Evolutionary conservation across 2,888 invertebrate species (phyloP), one percentile per base, ranked within the genome.

Genomic region (Hypena proboscidalis): DNA sequence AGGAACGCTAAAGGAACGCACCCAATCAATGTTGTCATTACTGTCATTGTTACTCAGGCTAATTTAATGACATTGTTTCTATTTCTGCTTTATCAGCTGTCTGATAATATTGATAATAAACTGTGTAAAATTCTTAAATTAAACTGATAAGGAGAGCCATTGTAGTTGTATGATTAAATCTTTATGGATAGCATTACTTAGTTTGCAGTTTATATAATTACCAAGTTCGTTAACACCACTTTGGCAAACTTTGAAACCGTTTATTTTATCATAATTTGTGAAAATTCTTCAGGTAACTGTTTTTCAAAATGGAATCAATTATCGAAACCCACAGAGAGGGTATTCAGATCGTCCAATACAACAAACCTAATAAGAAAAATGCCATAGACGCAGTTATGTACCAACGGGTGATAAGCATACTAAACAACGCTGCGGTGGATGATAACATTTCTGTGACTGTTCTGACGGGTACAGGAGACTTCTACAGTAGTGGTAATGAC

Each of bases 401-500:
- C 76, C 56, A 78, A 34, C 92, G 92, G 53, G 78, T 97, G 8
- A 86, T 91, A 0, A 83, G 91, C 9, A 93, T 94, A 10, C 80
- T 98, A 15, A 92, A 93, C 21, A 92, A 94, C 48, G 95, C 96
- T 15, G 94, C 94, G 14, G 79, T 80, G 5, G 94, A 97, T 82
- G 92, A 94, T 13, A 74, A 91, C 8, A 92, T 96, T 10, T 87
- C 92, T 7, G 87, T 96, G 11, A 93, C 96, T 21, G 95, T 96
- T 1, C 76, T 98, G 11, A 97, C 97, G 5, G 97, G 97, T 1
- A 87, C 92, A 27, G 97, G 97, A 5, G 93, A 95, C 52, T 97
- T 93, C 77, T 98, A 94, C 75, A 95, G 95, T 65, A 96, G 97
- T 79, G 98, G 98, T 5, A 97, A 97, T 87, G 97, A 98, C 80